These are phyloP conservation scores for Mastomys coucha DNA, from an alignment of 2,113 vertebrate genomes.

Conservation along the genomic window DNA sequence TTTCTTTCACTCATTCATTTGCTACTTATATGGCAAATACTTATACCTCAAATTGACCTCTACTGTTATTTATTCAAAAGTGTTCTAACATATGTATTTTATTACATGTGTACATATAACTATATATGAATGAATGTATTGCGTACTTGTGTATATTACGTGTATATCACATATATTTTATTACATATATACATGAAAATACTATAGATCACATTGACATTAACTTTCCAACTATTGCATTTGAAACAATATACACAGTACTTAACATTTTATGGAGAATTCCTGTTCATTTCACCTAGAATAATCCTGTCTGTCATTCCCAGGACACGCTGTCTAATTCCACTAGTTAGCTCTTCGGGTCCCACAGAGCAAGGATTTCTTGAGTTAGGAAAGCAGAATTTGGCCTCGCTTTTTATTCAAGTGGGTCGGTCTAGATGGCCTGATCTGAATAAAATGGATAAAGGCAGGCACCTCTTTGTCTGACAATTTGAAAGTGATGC, in stretches of 20 bases:
- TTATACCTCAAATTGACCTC: background rate
- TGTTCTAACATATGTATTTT: background rate
- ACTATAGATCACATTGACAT: background rate
- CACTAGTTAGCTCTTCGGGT: background rate
- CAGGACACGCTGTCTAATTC: background rate
- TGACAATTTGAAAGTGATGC: constrained; percentile 62
- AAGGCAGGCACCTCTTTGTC: constrained; percentile 58
- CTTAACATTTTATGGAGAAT: constrained; percentile 30
- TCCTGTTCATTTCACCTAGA: background rate
- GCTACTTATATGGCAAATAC: background rate
- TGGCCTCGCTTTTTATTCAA: constrained; percentile 18
- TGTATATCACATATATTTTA: background rate
- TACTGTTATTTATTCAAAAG: background rate
- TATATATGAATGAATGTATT: too few species aligned
- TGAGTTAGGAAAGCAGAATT: background rate
- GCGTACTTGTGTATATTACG: background rate
- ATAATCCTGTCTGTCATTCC: background rate
- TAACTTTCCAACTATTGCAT: background rate
- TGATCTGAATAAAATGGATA: constrained; percentile 67
- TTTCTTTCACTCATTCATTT: background rate
- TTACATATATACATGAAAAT: constrained; percentile 13
- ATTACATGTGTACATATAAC: background rate
- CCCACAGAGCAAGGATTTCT: constrained; percentile 6
- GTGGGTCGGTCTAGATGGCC: background rate
- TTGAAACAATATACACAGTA: constrained; percentile 3